A percentile compares a stretch with the other conserved stretches of the same genome.
Evolutionary conservation across 2,797 vertebrate species (phyloP).

Genomic region (Microcaecilia unicolor): DNA sequence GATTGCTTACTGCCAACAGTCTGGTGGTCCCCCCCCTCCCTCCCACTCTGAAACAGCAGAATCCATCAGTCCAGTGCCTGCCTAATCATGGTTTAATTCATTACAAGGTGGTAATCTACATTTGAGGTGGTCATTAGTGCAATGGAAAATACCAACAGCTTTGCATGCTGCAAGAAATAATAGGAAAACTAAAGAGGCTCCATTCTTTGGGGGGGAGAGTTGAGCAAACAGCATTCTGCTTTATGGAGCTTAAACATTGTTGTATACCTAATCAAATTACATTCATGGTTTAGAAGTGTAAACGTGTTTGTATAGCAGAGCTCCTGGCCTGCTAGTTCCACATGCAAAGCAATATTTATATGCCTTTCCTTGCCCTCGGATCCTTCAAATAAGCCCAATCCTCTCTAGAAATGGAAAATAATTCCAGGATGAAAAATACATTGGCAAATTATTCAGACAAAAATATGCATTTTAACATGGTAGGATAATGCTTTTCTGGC

Average conservation of each 20-base stretch:
- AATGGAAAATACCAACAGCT: slow-evolving; percentile 33
- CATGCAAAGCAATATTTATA: slow-evolving; percentile 1
- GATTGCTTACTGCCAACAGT: slow-evolving; percentile 22
- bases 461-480: no score
- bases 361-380: neutral
- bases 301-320: slow-evolving; percentile 25
- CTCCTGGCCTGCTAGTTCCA: neutral
- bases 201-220: slow-evolving; percentile 17
- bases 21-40: slow-evolving; percentile 9
- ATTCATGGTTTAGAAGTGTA: slow-evolving; percentile 14
- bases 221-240: slow-evolving; percentile 18
- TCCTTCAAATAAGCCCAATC: no score
- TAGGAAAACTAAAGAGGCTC: slow-evolving; percentile 21
- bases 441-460: no score
- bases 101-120: slow-evolving; percentile 36
- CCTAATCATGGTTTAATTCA: slow-evolving; percentile 49
- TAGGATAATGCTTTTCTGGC: slow-evolving; percentile 13
- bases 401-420: no score
- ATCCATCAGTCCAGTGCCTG: slow-evolving; percentile 37
- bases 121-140: slow-evolving; percentile 25
- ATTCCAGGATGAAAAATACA: slow-evolving; percentile 12
- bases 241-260: slow-evolving; percentile 28
- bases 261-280: slow-evolving; percentile 23
- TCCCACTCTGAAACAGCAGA: slow-evolving; percentile 11
- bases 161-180: slow-evolving; percentile 37